A percentile compares a stretch with the other conserved stretches of the same genome.
phyloP scores from a whole-genome alignment of 2,113 vertebrate species.

The Vidua chalybeata region DNA sequence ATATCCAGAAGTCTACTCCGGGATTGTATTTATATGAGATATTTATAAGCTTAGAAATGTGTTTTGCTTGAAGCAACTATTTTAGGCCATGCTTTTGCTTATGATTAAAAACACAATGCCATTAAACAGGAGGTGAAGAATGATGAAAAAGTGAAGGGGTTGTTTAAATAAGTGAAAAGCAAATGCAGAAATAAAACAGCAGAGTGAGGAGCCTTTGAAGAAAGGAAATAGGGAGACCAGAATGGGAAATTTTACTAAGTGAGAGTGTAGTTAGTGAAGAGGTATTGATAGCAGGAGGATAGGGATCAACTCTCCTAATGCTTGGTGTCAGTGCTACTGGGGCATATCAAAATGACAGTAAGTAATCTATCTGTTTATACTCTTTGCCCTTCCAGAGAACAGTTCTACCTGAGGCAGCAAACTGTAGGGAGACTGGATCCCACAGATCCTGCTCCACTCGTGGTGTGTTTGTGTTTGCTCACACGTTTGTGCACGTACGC shows the following conservation, averaged over 20 bases:
- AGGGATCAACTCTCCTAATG: neutral
- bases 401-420: neutral
- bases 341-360: neutral
- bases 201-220: neutral
- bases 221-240: neutral
- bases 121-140: neutral
- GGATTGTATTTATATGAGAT: neutral
- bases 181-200: neutral
- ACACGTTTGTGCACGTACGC: neutral
- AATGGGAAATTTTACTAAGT: neutral
- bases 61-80: neutral
- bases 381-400: neutral
- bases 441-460: neutral
- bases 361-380: neutral
- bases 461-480: neutral
- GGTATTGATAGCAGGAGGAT: neutral
- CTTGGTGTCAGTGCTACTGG: neutral
- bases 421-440: neutral
- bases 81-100: neutral
- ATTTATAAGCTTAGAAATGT: slow-evolving; percentile 1
- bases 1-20: neutral
- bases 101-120: neutral
- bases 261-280: neutral
- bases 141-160: neutral
- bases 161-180: neutral